Evolutionary conservation across 2,797 vertebrate genomes (phyloP).

Genomic region (Gallirallus australis): DNA sequence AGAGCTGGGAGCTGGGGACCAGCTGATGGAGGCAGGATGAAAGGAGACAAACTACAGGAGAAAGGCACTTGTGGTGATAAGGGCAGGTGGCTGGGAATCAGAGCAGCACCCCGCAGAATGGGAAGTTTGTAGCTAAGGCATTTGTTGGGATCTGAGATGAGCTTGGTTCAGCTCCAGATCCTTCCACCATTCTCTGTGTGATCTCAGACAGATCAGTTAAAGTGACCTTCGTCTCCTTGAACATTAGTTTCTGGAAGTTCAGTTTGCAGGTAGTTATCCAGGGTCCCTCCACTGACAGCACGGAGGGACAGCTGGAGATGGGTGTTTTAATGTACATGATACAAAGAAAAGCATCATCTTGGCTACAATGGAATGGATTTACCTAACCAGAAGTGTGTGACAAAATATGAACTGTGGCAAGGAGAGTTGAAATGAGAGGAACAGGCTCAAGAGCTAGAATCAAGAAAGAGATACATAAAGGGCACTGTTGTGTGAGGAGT

Average conservation of each 20-base stretch:
- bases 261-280: neutral
- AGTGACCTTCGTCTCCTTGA: neutral
- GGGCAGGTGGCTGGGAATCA: neutral
- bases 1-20: slow-evolving; percentile 24
- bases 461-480: neutral
- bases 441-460: neutral
- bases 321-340: rapidly evolving
- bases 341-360: neutral
- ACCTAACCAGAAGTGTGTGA: neutral
- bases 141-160: neutral
- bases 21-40: neutral
- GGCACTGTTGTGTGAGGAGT: neutral
- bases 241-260: neutral
- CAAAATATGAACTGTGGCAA: neutral
- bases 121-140: neutral
- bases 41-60: neutral
- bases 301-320: neutral
- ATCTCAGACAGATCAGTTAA: neutral
- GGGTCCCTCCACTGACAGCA: neutral
- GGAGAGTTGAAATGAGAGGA: neutral
- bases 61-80: neutral
- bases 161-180: neutral
- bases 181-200: neutral
- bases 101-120: neutral
- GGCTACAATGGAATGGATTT: rapidly evolving